Percentiles rank a stretch among this genome's conserved stretches.
Conservation (phyloP, 1,140 invertebrate genomes). For the Melitaea cinxia region DNA sequence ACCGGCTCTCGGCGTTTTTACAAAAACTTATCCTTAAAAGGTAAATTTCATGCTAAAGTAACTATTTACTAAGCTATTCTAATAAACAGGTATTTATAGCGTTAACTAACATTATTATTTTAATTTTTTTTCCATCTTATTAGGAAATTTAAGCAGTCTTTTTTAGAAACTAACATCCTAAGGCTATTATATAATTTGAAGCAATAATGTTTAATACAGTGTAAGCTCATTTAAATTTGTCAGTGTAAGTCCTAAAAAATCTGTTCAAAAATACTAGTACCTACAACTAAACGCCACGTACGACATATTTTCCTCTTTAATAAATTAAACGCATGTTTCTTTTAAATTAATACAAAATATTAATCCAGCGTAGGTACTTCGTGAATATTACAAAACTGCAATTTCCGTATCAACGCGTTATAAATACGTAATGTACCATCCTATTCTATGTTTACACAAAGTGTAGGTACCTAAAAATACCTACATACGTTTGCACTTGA, state of each 20-base stretch:
- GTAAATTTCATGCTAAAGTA: background rate
- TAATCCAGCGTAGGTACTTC: conserved; percentile 59
- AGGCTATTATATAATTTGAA: too few relatives aligned
- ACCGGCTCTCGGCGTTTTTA: conserved; percentile 17
- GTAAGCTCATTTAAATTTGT: too few relatives aligned
- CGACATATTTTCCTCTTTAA: background rate
- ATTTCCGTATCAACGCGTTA: conserved; percentile 75
- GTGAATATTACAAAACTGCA: conserved; percentile 79
- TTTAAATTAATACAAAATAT: conserved; percentile 44
- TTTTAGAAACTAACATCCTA: too few relatives aligned
- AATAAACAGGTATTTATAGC: too few relatives aligned
- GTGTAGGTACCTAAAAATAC: conserved; percentile 7
- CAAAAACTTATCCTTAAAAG: background rate
- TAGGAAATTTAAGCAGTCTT: too few relatives aligned
- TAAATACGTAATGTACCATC: conserved; percentile 67
- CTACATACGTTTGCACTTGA: background rate
- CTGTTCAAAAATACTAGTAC: too few relatives aligned
- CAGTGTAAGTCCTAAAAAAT: too few relatives aligned
- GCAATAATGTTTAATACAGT: too few relatives aligned
- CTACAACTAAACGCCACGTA: too few relatives aligned
- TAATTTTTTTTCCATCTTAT: too few relatives aligned
- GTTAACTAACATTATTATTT: too few relatives aligned
- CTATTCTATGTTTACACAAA: conserved; percentile 49
- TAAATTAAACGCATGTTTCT: conserved; percentile 36
- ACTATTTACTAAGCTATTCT: too few relatives aligned